A percentile compares a stretch with the other conserved stretches of the same genome.
These are phyloP conservation scores for Apteryx owenii DNA, from an alignment of 2,113 vertebrate species.

Conservation along the genomic window DNA sequence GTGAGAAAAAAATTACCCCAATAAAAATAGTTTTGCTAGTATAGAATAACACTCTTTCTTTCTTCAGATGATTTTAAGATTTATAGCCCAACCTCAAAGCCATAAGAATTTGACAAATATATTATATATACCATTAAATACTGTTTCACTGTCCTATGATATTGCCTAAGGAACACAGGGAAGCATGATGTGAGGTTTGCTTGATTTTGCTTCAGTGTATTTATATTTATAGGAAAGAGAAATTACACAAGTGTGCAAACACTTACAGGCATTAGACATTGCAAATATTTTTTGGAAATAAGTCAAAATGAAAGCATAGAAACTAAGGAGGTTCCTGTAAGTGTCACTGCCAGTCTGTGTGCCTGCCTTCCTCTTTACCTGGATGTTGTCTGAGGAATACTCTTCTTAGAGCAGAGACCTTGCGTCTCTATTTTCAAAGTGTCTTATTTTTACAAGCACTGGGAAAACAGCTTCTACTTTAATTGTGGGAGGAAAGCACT, in stretches of 20 bases:
- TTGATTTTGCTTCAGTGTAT: not conserved
- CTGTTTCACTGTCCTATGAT: not conserved
- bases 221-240: not conserved
- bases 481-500: not conserved
- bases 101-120: not conserved
- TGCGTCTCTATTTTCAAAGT: not conserved
- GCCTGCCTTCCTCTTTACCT: not conserved
- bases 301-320: not conserved
- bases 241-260: not conserved
- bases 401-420: not conserved
- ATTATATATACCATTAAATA: not conserved
- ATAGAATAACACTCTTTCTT: not conserved
- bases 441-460: not conserved
- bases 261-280: not conserved
- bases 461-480: not conserved
- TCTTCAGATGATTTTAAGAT: not conserved
- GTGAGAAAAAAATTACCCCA: not conserved
- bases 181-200: not conserved
- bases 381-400: not conserved
- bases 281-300: not conserved
- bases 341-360: not conserved
- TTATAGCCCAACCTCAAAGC: not conserved
- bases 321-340: not conserved
- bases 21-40: not conserved
- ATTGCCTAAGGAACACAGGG: not conserved